Base-by-base conservation (phyloP, 2,797 vertebrate genomes). In the Nannoperca obscura region DNA sequence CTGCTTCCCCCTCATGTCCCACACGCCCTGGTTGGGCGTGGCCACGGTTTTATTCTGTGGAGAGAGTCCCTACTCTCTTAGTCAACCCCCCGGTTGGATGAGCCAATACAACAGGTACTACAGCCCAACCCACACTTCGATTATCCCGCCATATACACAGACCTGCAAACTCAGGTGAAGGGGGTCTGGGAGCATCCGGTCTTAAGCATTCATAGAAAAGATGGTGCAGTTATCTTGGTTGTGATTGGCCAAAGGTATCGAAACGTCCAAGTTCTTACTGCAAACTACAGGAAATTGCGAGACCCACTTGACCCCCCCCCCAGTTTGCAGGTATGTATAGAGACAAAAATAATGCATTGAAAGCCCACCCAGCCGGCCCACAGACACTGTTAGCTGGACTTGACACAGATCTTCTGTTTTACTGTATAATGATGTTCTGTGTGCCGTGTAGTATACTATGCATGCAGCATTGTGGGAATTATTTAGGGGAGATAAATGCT, bases 1-100 rank as follows among this genome's bases (percentile, higher is more conserved):
- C 93, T 99, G 98, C 92, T 99, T 99, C 87, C 98, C 98, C 86
- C 98, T 96, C 98, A 99, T 99, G 94, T 99, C 98, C 98, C 98
- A 99, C 78, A 99, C 98, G 30, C 98, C 98, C 94, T 99, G 98
- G 94, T 99, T 99, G 91, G 98, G 98, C 81, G 98, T 99, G 85
- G 98, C 98, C 93, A 99, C 98, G 0, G 98, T 99, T 93, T 99
- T 99, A 86, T 99, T 99, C 98, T 99, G 96, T 75, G 94, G 91
- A 95, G 93, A 96, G 91, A 95, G 94, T 90, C 94, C 94, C 95
- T 96, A 91, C 82, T 69, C 92, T 94, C 95, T 96, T 96, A 96
- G 95, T 95, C 90, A 95, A 93, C 89, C 93, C 92, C 78, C 91
- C 82, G 74, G n/a, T 70, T 86, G 65, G 64, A 62, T 40, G 30